Percentiles rank a stretch among this genome's conserved stretches.
Evolutionary conservation across 2,113 vertebrate species (phyloP).

Genomic region (Polyodon spathula): DNA sequence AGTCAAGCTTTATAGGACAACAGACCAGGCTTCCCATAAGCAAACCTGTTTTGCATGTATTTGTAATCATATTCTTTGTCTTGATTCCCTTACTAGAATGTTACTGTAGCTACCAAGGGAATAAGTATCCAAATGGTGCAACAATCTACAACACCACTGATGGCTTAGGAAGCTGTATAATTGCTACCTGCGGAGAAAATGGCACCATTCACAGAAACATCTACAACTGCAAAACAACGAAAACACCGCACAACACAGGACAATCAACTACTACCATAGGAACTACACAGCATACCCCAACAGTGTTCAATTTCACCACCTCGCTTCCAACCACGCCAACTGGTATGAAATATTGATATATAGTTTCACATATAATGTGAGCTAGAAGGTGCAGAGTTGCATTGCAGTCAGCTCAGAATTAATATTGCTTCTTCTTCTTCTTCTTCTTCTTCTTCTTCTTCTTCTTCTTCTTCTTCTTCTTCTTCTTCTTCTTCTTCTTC

Average conservation of each 20-base stretch:
- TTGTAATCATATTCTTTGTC: background rate
- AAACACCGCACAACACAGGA: conserved; percentile 20
- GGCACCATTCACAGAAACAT: conserved; percentile 50
- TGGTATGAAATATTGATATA: background rate
- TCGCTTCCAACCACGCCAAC: conserved; percentile 14
- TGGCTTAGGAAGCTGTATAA: conserved; percentile 67
- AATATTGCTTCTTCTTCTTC: background rate
- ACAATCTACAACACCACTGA: conserved; percentile 72
- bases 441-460: conserved; percentile 3
- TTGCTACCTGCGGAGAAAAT: conserved; percentile 56
- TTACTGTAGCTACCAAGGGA: conserved; percentile 57
- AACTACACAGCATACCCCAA: conserved; percentile 9
- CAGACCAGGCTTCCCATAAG: background rate
- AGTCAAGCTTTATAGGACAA: no score
- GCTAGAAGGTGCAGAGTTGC: background rate
- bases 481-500: no score
- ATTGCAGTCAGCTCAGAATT: background rate
- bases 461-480: no score
- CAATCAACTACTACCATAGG: conserved; percentile 4
- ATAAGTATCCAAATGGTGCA: conserved; percentile 38
- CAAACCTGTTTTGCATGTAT: background rate
- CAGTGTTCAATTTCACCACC: conserved; percentile 47
- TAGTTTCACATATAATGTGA: background rate
- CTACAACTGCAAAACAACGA: background rate
- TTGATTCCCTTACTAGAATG: conserved; percentile 52